phyloP scores from a whole-genome alignment of 1,140 invertebrate species.

The Drusus annulatus region DNA sequence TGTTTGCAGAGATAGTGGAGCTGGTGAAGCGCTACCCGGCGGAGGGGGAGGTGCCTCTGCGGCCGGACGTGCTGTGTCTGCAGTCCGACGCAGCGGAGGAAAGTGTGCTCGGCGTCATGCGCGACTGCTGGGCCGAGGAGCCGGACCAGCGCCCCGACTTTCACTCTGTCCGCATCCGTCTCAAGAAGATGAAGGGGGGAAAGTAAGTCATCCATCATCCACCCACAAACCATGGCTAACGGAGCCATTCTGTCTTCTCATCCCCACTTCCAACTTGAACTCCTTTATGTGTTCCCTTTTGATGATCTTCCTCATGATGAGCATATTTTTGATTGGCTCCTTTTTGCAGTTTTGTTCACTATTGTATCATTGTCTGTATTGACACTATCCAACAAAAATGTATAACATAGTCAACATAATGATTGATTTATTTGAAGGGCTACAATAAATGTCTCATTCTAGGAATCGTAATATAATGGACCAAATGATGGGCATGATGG shows the following conservation, averaged over 20 bases:
- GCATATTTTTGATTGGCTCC: too few species aligned
- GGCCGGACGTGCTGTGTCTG: conserved; percentile 81
- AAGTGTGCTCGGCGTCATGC: conserved; percentile 83
- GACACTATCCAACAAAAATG: too few species aligned
- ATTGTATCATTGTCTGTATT: too few species aligned
- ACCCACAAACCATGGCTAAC: too few species aligned
- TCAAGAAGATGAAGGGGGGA: conserved; percentile 91
- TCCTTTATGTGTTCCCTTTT: too few species aligned
- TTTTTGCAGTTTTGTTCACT: too few species aligned
- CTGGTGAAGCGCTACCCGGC: conserved; percentile 79
- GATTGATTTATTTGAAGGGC: too few species aligned
- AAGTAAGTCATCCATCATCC: conserved; percentile 71
- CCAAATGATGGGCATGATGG: conserved; percentile 97
- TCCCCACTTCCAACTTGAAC: too few species aligned
- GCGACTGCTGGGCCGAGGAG: conserved; percentile 90
- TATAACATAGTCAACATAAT: too few species aligned
- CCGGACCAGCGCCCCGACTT: conserved; percentile 89
- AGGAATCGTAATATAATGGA: conserved; percentile 94
- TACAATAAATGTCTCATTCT: conserved; percentile 52
- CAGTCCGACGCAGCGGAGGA: conserved; percentile 80
- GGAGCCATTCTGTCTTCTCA: too few species aligned
- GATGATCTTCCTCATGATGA: too few species aligned
- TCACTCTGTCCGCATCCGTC: conserved; percentile 79
- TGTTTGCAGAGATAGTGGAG: conserved; percentile 83
- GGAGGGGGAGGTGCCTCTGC: conserved; percentile 79